phyloP scores from a whole-genome alignment of 2,888 invertebrate genomes.

The Acleris cristana region DNA sequence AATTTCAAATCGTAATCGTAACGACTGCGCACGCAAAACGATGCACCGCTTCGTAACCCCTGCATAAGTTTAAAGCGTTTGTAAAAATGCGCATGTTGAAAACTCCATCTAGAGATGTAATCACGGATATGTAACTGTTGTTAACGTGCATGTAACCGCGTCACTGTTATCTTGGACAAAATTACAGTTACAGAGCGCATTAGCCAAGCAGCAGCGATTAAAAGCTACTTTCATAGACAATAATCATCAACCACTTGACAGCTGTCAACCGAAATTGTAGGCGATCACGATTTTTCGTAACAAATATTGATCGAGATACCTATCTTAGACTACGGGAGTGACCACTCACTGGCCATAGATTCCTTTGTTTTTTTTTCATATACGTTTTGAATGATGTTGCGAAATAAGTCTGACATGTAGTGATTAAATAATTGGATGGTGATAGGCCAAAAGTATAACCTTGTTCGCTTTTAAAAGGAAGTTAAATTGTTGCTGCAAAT shows the following conservation, averaged over 20 bases:
- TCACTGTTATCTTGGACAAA: conserved; percentile 11
- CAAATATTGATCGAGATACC: conserved; percentile 11
- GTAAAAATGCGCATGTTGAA: not conserved
- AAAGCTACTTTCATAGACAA: conserved; percentile 27
- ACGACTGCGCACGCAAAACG: no score
- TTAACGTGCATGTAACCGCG: conserved; percentile 6
- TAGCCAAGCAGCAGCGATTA: conserved; percentile 19
- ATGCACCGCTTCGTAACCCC: no score
- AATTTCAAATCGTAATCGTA: no score
- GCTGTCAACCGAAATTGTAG: conserved; percentile 26
- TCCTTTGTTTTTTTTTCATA: no score
- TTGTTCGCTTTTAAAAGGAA: not conserved
- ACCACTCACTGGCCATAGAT: no score
- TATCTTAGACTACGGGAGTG: conserved; percentile 3
- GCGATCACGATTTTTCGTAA: conserved; percentile 34
- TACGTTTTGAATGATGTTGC: no score
- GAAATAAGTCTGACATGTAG: not conserved
- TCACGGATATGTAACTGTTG: not conserved
- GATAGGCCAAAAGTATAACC: not conserved
- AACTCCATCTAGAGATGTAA: not conserved
- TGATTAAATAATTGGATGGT: not conserved
- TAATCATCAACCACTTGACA: conserved; percentile 29
- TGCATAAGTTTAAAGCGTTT: not conserved
- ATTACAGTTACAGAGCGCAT: conserved; percentile 21
- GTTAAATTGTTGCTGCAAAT: no score